Conservation (phyloP, 2,888 invertebrate genomes). For the Labia minor region DNA sequence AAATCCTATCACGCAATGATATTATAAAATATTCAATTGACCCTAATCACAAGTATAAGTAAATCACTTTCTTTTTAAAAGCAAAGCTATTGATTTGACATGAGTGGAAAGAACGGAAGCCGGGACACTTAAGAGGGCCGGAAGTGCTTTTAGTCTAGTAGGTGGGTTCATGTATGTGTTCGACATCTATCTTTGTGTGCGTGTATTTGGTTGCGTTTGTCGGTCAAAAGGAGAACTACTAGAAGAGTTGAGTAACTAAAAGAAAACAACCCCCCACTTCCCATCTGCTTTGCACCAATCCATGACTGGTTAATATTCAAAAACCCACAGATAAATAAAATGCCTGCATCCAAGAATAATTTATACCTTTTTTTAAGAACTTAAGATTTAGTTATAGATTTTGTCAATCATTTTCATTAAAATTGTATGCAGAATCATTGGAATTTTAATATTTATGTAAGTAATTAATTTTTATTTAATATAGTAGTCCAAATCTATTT, state of each 20-base stretch:
- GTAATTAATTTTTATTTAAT: too few species aligned
- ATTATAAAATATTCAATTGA: conserved; percentile 1
- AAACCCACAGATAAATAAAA: too few species aligned
- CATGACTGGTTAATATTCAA: too few species aligned
- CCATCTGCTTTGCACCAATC: too few species aligned
- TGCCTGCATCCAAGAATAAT: too few species aligned
- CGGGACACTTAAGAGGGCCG: background rate
- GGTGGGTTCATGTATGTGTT: background rate
- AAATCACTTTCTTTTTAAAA: conserved; percentile 8
- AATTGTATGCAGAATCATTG: too few species aligned
- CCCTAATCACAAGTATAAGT: conserved; percentile 7
- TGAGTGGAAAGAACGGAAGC: background rate
- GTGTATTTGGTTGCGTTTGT: background rate
- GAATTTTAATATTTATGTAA: too few species aligned
- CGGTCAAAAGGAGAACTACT: background rate
- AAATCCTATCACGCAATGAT: background rate
- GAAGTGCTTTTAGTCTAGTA: conserved; percentile 1
- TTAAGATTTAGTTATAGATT: too few species aligned
- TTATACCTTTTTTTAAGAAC: too few species aligned
- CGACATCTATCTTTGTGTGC: background rate
- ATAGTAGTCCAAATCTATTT: too few species aligned
- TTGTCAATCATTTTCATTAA: too few species aligned
- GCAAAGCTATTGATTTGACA: background rate
- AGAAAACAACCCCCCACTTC: too few species aligned
- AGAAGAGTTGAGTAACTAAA: background rate